Evolutionary conservation across 2,888 invertebrate species (phyloP), one percentile per base, ranked within the genome.

Genomic region (Tetheella fluctuosa): DNA sequence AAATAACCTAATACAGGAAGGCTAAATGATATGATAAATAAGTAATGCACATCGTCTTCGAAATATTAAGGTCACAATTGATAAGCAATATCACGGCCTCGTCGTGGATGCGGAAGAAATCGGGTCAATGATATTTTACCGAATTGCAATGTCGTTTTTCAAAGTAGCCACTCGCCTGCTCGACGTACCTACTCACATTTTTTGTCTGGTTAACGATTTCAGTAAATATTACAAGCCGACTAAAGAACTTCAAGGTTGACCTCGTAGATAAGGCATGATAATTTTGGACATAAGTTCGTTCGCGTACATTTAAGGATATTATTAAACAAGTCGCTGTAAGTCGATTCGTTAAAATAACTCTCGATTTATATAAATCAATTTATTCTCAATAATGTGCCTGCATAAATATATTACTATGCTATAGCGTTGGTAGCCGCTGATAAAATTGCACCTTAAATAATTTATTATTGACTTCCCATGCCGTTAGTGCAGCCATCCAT

Each of bases 221-320:
- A 68, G 85, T 88, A 89, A 90, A 89, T 84, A 91, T 85, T 84
- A 80, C 88, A 80, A 69, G 80, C 70, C 80, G 78, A 75, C 81
- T 80, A 85, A 83, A 84, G 83, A 85, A 81, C 86, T 84, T 82
- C 91, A 92, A 93, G 92, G 93, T 80, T 90, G 86, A 84, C 90
- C 89, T 90, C 85, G 85, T 72, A 88, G 92, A 92, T 92, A 92
- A 90, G 80, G 68, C 70, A 74, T 73, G 90, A 91, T 90, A 89
- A 90, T 90, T 91, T 88, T 82, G 88, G 82, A 79, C 85, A 84
- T 84, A 78, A 79, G 72, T 80, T 79, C 79, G 74, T 73, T 65
- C 71, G 71, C 73, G 73, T 78, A 76, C 74, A 80, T 71, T 77
- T 76, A 78, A 81, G 82, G 80, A 81, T 83, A 81, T 80, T 77